Conservation (phyloP, 92 coral and sea anemone species). For the Bergia puertoricense region DNA sequence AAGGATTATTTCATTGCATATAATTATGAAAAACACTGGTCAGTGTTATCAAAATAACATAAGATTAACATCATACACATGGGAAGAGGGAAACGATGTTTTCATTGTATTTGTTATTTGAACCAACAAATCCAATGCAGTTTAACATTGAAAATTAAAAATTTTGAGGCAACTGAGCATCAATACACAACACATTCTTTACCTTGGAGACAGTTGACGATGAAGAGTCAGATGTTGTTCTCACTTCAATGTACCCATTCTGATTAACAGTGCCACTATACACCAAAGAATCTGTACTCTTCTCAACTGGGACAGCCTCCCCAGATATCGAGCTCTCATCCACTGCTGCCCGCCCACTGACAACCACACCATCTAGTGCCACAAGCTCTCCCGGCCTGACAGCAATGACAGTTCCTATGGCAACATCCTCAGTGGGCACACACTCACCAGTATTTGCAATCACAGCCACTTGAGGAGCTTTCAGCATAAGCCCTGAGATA, state of each 20-base stretch:
- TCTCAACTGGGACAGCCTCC: slow-evolving; percentile 93
- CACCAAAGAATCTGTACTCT: slow-evolving; percentile 70
- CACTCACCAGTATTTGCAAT: slow-evolving; percentile 89
- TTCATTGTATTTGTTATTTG: too few relatives aligned
- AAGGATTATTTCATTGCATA: too few relatives aligned
- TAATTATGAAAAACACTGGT: too few relatives aligned
- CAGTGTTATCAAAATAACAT: too few relatives aligned
- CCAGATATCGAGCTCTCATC: slow-evolving; percentile 99
- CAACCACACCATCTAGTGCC: slow-evolving; percentile 94
- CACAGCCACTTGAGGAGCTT: slow-evolving; percentile 88
- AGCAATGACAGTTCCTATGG: slow-evolving; percentile 87
- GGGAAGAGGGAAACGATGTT: too few relatives aligned
- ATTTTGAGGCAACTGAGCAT: too few relatives aligned
- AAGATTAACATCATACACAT: too few relatives aligned
- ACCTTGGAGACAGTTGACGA: slow-evolving; percentile 92
- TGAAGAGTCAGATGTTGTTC: slow-evolving; percentile 86
- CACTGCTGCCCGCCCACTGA: slow-evolving; percentile 89
- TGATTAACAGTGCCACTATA: slow-evolving; percentile 96
- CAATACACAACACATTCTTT: neutral
- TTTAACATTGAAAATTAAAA: too few relatives aligned
- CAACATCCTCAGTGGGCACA: slow-evolving; percentile 74
- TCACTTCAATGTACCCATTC: slow-evolving; percentile 94
- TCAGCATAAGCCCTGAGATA: slow-evolving; percentile 90
- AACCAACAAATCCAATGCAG: too few relatives aligned
- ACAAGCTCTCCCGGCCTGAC: slow-evolving; percentile 94